Evolutionary conservation across 92 coral and sea anemone species (phyloP).

Genomic region (Chrysogorgia sp.): DNA sequence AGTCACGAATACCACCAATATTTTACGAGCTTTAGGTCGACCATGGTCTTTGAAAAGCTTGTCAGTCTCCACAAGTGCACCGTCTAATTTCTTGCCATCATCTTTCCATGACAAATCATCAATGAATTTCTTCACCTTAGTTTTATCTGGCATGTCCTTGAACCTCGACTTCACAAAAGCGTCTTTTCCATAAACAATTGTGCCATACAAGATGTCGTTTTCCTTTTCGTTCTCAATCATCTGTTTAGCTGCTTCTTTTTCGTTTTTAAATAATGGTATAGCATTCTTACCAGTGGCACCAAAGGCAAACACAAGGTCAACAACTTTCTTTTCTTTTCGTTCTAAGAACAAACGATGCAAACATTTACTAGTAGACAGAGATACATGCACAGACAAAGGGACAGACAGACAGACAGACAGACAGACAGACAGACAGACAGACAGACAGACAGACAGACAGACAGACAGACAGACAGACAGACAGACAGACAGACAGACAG

Average conservation of each 20-base stretch:
- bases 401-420: neutral
- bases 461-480: neutral
- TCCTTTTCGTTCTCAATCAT: constrained; percentile 41
- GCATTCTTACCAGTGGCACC: constrained; percentile 58
- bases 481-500: constrained; percentile 1
- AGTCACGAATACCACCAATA: constrained; percentile 78
- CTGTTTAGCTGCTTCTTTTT: constrained; percentile 31
- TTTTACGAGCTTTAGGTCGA: constrained; percentile 78
- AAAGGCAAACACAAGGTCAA: constrained; percentile 80
- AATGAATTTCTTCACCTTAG: constrained; percentile 54
- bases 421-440: neutral
- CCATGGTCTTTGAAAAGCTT: constrained; percentile 66
- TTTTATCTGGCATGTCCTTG: constrained; percentile 62
- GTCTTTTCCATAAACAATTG: constrained; percentile 49
- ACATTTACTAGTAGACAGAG: too few species aligned
- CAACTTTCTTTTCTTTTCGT: constrained; percentile 58
- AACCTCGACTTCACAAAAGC: constrained; percentile 55
- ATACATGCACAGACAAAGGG: too few species aligned
- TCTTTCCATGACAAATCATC: constrained; percentile 48
- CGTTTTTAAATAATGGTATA: constrained; percentile 49
- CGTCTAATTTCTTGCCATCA: constrained; percentile 70
- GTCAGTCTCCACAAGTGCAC: constrained; percentile 68
- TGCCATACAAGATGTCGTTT: constrained; percentile 33
- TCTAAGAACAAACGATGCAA: constrained; percentile 31
- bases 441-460: neutral